Conservation (phyloP, 2,113 vertebrate genomes). For the Brienomyrus brachyistius region DNA sequence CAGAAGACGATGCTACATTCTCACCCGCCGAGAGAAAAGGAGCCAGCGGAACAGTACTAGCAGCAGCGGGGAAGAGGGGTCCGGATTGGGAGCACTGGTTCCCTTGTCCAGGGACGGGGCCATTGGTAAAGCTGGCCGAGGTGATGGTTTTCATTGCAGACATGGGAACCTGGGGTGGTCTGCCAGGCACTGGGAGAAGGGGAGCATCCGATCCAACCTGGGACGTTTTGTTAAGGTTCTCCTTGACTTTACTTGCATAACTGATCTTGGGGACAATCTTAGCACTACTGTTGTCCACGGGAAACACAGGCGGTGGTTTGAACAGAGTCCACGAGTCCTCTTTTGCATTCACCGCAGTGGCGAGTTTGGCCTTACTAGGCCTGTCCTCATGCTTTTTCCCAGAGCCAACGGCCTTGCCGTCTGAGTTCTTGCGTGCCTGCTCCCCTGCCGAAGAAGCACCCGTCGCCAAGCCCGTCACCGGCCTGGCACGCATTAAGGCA, state of each 20-base stretch:
- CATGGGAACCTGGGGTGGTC: conserved; percentile 91
- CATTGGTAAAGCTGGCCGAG: conserved; percentile 89
- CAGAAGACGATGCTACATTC: conserved; percentile 70
- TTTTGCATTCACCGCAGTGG: conserved; percentile 69
- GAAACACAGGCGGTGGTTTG: conserved; percentile 95
- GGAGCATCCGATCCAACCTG: conserved; percentile 66
- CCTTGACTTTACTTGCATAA: conserved; percentile 99
- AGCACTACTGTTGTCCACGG: conserved; percentile 98
- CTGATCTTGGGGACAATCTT: conserved; percentile 99
- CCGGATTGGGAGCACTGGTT: conserved; percentile 65
- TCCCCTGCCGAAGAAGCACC: conserved; percentile 64
- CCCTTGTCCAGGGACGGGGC: conserved; percentile 79
- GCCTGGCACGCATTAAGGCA: conserved; percentile 39
- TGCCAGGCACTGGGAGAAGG: conserved; percentile 69
- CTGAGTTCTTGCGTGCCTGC: conserved; percentile 76
- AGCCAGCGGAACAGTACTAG: conserved; percentile 70
- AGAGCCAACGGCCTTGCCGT: conserved; percentile 69
- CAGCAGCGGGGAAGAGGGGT: conserved; percentile 78
- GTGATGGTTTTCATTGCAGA: conserved; percentile 97
- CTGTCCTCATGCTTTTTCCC: conserved; percentile 86
- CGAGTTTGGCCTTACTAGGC: conserved; percentile 77
- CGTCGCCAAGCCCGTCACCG: conserved; percentile 49
- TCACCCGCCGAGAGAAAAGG: conserved; percentile 66
- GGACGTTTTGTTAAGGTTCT: conserved; percentile 97
- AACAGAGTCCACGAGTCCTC: conserved; percentile 98